These are phyloP conservation scores for Camponotus pennsylvanicus DNA, from an alignment of 1,140 invertebrate species.

Conservation along the genomic window DNA sequence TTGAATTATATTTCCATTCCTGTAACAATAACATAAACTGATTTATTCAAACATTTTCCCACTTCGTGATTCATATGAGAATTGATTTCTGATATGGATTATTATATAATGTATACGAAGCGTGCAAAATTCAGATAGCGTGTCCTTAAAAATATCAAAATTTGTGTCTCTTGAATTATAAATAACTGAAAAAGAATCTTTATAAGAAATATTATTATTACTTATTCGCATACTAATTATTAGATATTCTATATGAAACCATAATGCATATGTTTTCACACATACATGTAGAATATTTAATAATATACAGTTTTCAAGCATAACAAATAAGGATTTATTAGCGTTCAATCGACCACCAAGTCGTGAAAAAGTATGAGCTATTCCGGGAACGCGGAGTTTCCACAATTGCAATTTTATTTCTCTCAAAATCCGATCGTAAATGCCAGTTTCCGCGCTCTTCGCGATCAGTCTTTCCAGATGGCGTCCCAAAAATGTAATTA, in stretches of 20 bases:
- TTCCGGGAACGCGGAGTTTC: neutral
- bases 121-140: neutral
- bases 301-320: neutral
- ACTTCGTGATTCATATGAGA: neutral
- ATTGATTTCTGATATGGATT: neutral
- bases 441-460: neutral
- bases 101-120: slow-evolving; percentile 7
- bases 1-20: slow-evolving; percentile 51
- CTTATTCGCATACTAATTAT: neutral
- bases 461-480: slow-evolving; percentile 46
- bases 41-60: slow-evolving; percentile 31
- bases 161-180: neutral
- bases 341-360: neutral
- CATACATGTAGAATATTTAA: neutral
- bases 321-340: slow-evolving; percentile 14
- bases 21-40: slow-evolving; percentile 52
- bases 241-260: neutral
- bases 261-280: neutral
- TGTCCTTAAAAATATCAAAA: slow-evolving; percentile 7
- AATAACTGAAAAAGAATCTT: neutral
- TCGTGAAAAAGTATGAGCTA: slow-evolving; percentile 12
- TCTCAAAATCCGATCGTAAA: slow-evolving; percentile 27
- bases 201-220: neutral
- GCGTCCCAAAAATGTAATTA: slow-evolving; percentile 59
- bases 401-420: slow-evolving; percentile 28